Conservation (phyloP, 2,797 vertebrate genomes). For the Orientallactaga sibirica region DNA sequence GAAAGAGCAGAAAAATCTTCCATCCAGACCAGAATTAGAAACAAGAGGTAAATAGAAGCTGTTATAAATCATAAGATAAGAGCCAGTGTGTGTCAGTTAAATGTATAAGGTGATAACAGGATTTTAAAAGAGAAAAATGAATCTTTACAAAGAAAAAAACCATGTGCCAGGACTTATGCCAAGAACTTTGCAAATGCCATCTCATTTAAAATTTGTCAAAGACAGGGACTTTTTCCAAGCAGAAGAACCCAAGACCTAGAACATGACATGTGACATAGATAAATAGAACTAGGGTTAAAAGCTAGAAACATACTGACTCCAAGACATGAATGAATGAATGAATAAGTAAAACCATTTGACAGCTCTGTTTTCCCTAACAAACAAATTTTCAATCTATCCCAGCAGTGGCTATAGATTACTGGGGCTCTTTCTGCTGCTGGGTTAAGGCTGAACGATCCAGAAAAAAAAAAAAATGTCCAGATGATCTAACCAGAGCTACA, state of each 20-base stretch:
- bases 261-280: too few relatives aligned
- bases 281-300: background rate
- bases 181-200: background rate
- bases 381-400: background rate
- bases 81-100: background rate
- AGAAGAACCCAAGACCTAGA: too few relatives aligned
- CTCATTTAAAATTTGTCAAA: background rate
- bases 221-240: background rate
- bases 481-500: background rate
- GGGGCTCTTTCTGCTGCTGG: too few relatives aligned
- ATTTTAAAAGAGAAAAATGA: too few relatives aligned
- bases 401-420: rapidly evolving
- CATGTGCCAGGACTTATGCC: background rate
- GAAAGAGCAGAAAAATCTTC: background rate
- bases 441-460: too few relatives aligned
- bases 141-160: too few relatives aligned
- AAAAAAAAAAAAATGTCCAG: background rate
- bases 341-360: background rate
- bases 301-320: background rate
- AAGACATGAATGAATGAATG: background rate
- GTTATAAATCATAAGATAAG: background rate
- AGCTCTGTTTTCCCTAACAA: background rate
- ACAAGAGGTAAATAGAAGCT: background rate
- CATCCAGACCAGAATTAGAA: background rate
- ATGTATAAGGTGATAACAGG: too few relatives aligned